Base-by-base conservation (phyloP, 2,113 vertebrate species). In the Phalacrocorax pelagicus region DNA sequence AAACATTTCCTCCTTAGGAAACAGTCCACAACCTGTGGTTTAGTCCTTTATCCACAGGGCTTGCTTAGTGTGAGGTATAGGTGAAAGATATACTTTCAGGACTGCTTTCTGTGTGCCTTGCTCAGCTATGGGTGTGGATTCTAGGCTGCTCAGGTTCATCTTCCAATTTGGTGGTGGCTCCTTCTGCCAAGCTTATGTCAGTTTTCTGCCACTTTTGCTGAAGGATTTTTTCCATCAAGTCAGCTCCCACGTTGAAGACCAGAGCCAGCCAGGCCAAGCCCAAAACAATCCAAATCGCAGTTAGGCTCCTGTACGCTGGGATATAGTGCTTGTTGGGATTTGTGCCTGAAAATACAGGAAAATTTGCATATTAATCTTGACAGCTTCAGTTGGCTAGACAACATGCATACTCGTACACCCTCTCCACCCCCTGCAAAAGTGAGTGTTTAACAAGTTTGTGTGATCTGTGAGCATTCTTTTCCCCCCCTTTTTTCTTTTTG, bases 221-320 rank as follows among this genome's bases (percentile, higher is more conserved):
- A 23, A 99, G 95, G 18, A 97, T 75, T 79, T 98, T 96, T 93
- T 98, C 98, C 97, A 99, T 97, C 61, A 98, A 72, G 77, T 98
- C 96, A 95, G 96, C 97, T 20, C 98, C 98, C 91, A 98, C 95
- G 4, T 97, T 98, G 70, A 99, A 97, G 63, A 98, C 73, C 61
- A 98, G 93, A 3, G 98, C 97, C 51, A 99, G 97, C 98, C 98
- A 99, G 1, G 97, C 98, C 84, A 98, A 97, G 52, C 98, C 98
- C 74, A 98, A 97, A 66, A 98, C 96, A 93, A 98, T 98, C 98
- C 98, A 98, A 86, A 98, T 87, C 0, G 97, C 98, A 7, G 98
- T 98, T 73, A 98, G 88, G 82, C 97, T 98, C 88, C 98, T 96
- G 94, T 99, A 99, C 55, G 97, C 85, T 0, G 98, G 81, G 69